A percentile compares a stretch with the other conserved stretches of the same genome.
Conservation (phyloP, 2,888 invertebrate species). For the Lutraria lutraria region DNA sequence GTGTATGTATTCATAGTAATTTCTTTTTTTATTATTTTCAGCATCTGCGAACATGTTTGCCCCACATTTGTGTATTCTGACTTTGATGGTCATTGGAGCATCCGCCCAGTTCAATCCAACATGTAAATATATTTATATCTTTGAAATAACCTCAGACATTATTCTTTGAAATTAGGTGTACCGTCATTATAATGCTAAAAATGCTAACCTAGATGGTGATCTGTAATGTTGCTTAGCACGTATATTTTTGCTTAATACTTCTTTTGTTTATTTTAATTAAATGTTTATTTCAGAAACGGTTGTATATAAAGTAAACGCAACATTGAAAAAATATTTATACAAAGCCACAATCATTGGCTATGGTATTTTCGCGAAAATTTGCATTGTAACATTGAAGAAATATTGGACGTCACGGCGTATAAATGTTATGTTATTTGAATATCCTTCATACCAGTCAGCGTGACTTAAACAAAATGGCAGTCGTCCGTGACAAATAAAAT, state of each 20-base stretch:
- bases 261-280: background rate
- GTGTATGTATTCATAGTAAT: no score
- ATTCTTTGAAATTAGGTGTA: background rate
- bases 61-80: conserved; percentile 24
- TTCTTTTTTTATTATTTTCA: conserved; percentile 20
- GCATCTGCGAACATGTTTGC: conserved; percentile 34
- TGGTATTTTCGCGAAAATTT: no score
- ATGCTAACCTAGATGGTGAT: background rate
- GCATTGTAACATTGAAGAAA: no score
- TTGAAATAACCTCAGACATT: background rate
- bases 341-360: background rate
- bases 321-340: background rate
- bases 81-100: conserved; percentile 31
- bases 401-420: no score
- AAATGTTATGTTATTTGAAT: no score
- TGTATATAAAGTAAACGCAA: background rate
- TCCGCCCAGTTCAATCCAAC: conserved; percentile 65
- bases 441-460: no score
- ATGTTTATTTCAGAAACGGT: background rate
- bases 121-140: conserved; percentile 46
- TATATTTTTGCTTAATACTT: background rate
- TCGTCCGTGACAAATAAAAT: no score
- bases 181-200: background rate
- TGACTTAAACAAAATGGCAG: no score
- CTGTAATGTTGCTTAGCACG: background rate